Evolutionary conservation across 2,888 invertebrate species (phyloP).

Genomic region (Pasiphila rectangulata): DNA sequence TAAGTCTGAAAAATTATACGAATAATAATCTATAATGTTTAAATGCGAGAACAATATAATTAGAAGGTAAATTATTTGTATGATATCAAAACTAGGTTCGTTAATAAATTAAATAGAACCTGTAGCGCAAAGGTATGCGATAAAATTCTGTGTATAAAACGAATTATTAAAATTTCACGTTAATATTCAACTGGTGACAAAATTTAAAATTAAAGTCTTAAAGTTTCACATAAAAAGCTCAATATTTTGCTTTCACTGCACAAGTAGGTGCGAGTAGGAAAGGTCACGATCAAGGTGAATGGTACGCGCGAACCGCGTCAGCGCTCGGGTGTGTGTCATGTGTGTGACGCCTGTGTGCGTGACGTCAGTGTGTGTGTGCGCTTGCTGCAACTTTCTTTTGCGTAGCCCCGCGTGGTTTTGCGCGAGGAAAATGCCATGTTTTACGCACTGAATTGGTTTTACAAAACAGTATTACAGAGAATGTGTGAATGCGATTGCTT

Average conservation of each 20-base stretch:
- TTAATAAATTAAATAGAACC: too few species aligned
- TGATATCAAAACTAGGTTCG: too few species aligned
- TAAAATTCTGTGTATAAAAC: too few species aligned
- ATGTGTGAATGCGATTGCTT: too few species aligned
- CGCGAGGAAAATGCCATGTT: slow-evolving; percentile 1
- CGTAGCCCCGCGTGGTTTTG: slow-evolving; percentile 29
- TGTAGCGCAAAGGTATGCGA: too few species aligned
- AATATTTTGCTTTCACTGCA: slow-evolving; percentile 24
- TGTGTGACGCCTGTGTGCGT: slow-evolving; percentile 13
- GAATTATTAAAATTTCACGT: too few species aligned
- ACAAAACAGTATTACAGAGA: background rate
- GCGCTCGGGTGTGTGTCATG: slow-evolving; percentile 9
- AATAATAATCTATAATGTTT: too few species aligned
- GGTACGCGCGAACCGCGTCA: slow-evolving; percentile 22
- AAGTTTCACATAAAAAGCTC: slow-evolving; percentile 1
- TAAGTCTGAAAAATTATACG: too few species aligned
- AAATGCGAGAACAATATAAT: too few species aligned
- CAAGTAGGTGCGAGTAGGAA: slow-evolving; percentile 17
- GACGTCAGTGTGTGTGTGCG: slow-evolving; percentile 25
- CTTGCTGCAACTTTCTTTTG: slow-evolving; percentile 48
- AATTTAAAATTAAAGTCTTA: background rate
- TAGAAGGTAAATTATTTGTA: too few species aligned
- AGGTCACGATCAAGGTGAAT: slow-evolving; percentile 36
- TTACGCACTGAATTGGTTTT: background rate
- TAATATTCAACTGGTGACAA: too few species aligned